These are phyloP conservation scores for Limnephilus auricula DNA, from an alignment of 2,888 invertebrate species.

Conservation along the genomic window DNA sequence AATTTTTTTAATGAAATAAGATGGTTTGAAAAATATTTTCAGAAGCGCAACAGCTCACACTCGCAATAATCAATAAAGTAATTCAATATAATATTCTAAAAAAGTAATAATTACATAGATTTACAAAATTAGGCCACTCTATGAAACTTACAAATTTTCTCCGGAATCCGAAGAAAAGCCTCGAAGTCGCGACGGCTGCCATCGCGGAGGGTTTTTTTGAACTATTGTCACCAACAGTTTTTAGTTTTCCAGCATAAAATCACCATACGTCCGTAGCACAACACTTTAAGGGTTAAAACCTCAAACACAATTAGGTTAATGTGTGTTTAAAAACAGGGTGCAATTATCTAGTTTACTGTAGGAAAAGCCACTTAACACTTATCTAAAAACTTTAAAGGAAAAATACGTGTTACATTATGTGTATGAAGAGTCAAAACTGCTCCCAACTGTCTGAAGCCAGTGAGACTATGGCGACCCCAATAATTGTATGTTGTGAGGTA, in stretches of 20 bases:
- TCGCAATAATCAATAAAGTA: neutral
- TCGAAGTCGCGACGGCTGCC: constrained; percentile 61
- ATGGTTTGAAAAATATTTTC: no score
- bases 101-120: neutral
- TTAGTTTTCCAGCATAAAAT: neutral
- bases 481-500: no score
- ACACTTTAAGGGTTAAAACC: constrained; percentile 9
- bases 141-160: constrained; percentile 64
- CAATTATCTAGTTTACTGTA: constrained; percentile 2
- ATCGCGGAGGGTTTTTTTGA: constrained; percentile 31
- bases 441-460: no score
- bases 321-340: neutral
- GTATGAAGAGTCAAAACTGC: no score
- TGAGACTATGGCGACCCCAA: no score
- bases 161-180: constrained; percentile 64
- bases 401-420: neutral
- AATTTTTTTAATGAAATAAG: neutral
- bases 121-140: neutral
- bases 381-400: neutral
- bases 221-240: constrained; percentile 11
- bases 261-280: constrained; percentile 23
- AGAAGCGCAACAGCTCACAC: neutral
- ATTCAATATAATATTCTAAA: no score
- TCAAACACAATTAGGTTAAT: neutral
- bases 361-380: neutral